Base-by-base conservation (phyloP, 2,113 vertebrate species). In the Perognathus longimembris region DNA sequence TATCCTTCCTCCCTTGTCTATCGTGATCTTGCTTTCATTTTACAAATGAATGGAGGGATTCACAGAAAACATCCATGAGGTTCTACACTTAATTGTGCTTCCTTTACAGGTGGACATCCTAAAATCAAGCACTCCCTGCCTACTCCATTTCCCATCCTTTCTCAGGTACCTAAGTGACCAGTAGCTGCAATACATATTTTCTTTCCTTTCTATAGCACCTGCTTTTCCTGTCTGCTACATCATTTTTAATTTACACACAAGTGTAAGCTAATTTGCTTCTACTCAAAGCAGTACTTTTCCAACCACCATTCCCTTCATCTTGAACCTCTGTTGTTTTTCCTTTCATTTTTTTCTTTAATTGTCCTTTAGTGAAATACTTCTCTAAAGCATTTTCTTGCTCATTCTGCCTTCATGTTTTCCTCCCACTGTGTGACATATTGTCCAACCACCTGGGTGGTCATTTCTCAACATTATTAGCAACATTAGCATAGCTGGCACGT, bases 91-190 rank as follows among this genome's bases (percentile, higher is more conserved):
- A 22, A 3, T 20, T 6, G 1, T 34, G 1, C 22, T 66, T 64
- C 36, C 7, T 61, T 77, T 38, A 1, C 26, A 17, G 10, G 0
- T 81, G 63, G 81, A 14, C 36, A 11, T 12, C 9, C 20, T 14
- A 84, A 36, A 0, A 1, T 11, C 21, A 30, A 14, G 1, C 17
- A 18, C 36, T 74, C 40, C 22, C 20, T 22, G 5, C 22, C 7
- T 30, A 4, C 5, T 0, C 6, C 63, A 12, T 1, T 2, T 45
- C 14, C 32, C 50, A 0, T 32, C 11, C 11, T 40, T 74, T 61
- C 54, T 36, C 22, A 21, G 12, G 26, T 17, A n/a, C 5, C 17
- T 24, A 3, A 7, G 4, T 7, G 9, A 34, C 26, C 73, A 21
- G 18, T 71, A 7, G 59, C 15, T 75, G 36, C 21, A 57, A 63